Evolutionary conservation across 2,888 invertebrate genomes (phyloP), one percentile per base, ranked within the genome.

Genomic region (Lasioglossum pauxillum): DNA sequence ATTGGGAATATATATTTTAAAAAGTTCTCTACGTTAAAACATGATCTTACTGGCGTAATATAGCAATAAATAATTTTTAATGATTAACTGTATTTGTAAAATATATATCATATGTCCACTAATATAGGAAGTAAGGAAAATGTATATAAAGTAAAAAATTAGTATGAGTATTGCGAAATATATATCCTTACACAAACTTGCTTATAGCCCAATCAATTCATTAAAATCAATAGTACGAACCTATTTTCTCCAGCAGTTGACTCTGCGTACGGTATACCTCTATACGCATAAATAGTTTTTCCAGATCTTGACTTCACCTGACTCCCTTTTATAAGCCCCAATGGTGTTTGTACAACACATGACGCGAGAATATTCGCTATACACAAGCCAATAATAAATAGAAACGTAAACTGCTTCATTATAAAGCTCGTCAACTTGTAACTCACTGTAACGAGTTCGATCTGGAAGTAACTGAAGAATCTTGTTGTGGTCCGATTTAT

Each of bases 241-340:
- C 84, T 84, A 23, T 41, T 44, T 0, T 3, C 0, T 12, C 75
- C 78, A 81, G 78, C 5, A 12, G 84, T 76, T n/a, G 84, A 27
- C 53, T 84, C 78, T 19, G 81, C 84, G 74, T 91, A 92, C 38
- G 90, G 92, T 75, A 92, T 89, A n/a, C 90, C 90, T 14, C 79
- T 73, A 73, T 85, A 92, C 1, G 85, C 90, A 12, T 41, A 12
- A 60, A 92, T 46, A 3, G 0, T 0, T 27, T 0, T 31, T 19
- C 67, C 67, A 8, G 35, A 35, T 0, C 0, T 0, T 7, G 57
- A 35, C 8, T 8, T 2, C 2, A 67, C 1, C 83, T 46, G 57
- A 84, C 78, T 2, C 88, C 91, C 19, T 75, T 64, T 31, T 35
- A 67, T 2, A 67, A 16, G 67, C 16, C 84, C 80, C 60, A 89